Conservation (phyloP, 2,113 vertebrate genomes). For the Trochalopteron elliotii region DNA sequence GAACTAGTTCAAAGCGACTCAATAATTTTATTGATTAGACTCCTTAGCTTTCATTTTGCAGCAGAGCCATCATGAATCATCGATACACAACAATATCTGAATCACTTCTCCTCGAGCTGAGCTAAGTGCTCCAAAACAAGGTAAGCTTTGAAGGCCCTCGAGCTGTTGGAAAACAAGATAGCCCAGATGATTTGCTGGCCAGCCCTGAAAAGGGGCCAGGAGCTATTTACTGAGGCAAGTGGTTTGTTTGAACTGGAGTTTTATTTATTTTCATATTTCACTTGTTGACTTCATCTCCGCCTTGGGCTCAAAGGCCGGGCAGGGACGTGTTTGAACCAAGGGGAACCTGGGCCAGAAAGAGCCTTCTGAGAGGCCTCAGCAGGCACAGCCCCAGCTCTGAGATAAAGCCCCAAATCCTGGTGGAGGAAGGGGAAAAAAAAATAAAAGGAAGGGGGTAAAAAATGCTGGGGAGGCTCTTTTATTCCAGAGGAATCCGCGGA, state of each 20-base stretch:
- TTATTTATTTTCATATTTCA: slow-evolving; percentile 75
- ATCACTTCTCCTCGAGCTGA: slow-evolving; percentile 14
- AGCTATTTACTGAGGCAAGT: slow-evolving; percentile 64
- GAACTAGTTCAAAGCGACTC: slow-evolving; percentile 75
- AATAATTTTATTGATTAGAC: slow-evolving; percentile 81
- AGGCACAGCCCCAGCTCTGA: slow-evolving; percentile 45
- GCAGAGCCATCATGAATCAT: slow-evolving; percentile 70
- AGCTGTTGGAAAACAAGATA: slow-evolving; percentile 53
- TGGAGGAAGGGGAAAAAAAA: background rate
- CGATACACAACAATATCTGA: slow-evolving; percentile 65
- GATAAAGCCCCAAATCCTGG: slow-evolving; percentile 49
- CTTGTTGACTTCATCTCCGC: slow-evolving; percentile 72
- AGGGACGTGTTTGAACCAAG: background rate
- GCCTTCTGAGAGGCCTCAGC: slow-evolving; percentile 52
- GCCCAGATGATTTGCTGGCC: slow-evolving; percentile 39
- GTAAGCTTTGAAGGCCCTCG: slow-evolving; percentile 51
- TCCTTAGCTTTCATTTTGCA: slow-evolving; percentile 67
- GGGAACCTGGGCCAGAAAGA: slow-evolving; percentile 52
- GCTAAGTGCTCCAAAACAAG: slow-evolving; percentile 67
- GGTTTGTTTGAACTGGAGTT: slow-evolving; percentile 65
- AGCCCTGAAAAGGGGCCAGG: slow-evolving; percentile 52
- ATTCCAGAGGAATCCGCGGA: background rate
- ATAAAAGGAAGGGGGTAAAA: background rate
- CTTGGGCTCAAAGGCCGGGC: slow-evolving; percentile 43
- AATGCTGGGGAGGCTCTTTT: background rate